Evolutionary conservation across 2,888 invertebrate genomes (phyloP), one percentile per base, ranked within the genome.

Genomic region (Pristionchus entomophagus): DNA sequence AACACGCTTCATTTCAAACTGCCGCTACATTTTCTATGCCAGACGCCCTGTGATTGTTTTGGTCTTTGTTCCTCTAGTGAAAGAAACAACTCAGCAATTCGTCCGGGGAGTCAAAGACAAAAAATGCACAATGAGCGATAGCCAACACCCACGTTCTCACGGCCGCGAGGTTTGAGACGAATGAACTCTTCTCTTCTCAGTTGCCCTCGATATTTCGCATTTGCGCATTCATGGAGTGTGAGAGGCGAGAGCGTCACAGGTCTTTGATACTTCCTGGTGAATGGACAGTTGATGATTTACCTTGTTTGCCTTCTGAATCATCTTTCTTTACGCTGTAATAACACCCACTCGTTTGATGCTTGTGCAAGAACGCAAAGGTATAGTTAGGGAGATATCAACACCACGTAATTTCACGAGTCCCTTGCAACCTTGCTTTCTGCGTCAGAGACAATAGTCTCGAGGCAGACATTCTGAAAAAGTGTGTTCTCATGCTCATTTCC

Each of bases 221-320:
- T 65, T 65, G 65, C 65, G 35, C 65, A 65, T 65, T 65, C 65
- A 32, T 32, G 35, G 65, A 22, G 17, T 35, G 65, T 65, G 65
- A 35, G 65, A 65, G 65, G 26, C 12, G 19, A 0, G 5, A 14
- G 10, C 59, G 59, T 59, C 59, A 59, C 51, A 3, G 17, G 3
- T 53, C 51, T 53, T 19, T 29, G 29, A 59, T 35, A 35, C 65
- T 65, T 65, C 65, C 65, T 14, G 8, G 6, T 65, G 65, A 65
- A 65, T 65, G 26, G 59, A 14, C 65, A 0, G 35, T 65, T 65
- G 35, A 32, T 35, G 32, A 19, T 32, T 32, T 29, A 29, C 22
- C 4, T 17, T 26, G 32, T 32, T 22, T 65, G 17, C 35, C 65
- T 65, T 19, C 65, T 35, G n/a, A n/a, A n/a, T n/a, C n/a, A n/a